Percentiles rank a stretch among this genome's conserved stretches.
Conservation (phyloP, 1,140 invertebrate genomes). For the Atta cephalotes region DNA sequence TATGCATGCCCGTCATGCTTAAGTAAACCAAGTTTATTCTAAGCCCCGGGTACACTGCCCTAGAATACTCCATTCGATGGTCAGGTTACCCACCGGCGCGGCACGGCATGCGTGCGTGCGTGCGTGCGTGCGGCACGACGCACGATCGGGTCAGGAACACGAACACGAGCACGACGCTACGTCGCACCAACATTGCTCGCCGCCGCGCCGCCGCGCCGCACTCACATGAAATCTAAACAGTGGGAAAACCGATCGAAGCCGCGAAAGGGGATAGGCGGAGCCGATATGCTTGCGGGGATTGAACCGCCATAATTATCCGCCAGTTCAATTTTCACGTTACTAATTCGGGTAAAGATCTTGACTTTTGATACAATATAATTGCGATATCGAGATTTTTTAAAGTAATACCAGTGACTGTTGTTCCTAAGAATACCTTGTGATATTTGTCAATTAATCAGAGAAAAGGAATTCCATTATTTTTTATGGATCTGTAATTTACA, state of each 20-base stretch:
- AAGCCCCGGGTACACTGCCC: constrained; percentile 82
- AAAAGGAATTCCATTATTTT: not conserved
- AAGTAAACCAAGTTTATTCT: constrained; percentile 84
- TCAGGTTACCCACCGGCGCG: constrained; percentile 69
- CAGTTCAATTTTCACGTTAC: not conserved
- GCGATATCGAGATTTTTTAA: not conserved
- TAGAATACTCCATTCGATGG: constrained; percentile 80
- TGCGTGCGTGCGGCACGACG: constrained; percentile 20
- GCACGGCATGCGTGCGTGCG: constrained; percentile 26
- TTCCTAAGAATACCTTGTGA: not conserved
- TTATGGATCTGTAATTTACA: not conserved
- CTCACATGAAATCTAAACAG: constrained; percentile 70
- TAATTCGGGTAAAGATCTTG: not conserved
- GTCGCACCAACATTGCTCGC: not conserved
- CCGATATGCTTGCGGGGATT: constrained; percentile 21
- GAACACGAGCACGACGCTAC: not conserved
- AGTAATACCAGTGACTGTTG: too few relatives aligned
- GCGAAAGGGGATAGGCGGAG: constrained; percentile 16
- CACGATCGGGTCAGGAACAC: constrained; percentile 45
- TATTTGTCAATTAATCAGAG: not conserved
- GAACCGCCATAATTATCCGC: constrained; percentile 16
- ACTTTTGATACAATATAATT: not conserved
- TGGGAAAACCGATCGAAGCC: constrained; percentile 56
- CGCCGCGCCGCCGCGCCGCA: not conserved
- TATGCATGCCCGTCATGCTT: constrained; percentile 84